phyloP scores from a whole-genome alignment of 2,888 invertebrate genomes.

The Mimas tiliae region DNA sequence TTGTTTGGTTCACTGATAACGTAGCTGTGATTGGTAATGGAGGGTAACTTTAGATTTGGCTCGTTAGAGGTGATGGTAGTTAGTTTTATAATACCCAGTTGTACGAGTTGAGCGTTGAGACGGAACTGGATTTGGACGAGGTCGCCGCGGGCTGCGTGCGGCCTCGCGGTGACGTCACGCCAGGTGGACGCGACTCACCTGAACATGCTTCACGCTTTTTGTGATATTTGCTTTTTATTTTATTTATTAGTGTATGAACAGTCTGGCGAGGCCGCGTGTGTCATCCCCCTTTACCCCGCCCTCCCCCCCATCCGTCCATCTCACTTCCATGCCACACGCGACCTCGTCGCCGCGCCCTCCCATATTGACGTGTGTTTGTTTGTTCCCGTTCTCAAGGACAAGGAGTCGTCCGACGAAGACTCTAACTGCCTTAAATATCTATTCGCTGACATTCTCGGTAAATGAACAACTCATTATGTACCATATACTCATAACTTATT shows the following conservation, averaged over 20 bases:
- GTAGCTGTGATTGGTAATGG: slow-evolving; percentile 59
- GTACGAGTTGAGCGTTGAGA: not conserved
- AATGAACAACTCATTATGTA: slow-evolving; percentile 53
- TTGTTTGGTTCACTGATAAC: slow-evolving; percentile 60
- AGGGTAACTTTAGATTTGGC: slow-evolving; percentile 54
- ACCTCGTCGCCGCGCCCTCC: slow-evolving; percentile 7
- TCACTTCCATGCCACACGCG: not conserved
- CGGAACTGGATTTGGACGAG: slow-evolving; percentile 31
- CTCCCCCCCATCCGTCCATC: not conserved
- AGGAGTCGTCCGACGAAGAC: slow-evolving; percentile 81
- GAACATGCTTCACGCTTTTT: slow-evolving; percentile 76
- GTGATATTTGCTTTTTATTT: slow-evolving; percentile 81
- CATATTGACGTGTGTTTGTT: slow-evolving; percentile 55
- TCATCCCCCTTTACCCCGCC: not conserved
- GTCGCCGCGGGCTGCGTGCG: slow-evolving; percentile 32
- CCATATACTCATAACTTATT: slow-evolving; percentile 40
- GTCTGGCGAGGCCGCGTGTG: not conserved
- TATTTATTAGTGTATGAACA: slow-evolving; percentile 44
- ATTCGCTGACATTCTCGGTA: slow-evolving; percentile 88
- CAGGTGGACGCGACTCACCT: slow-evolving; percentile 42
- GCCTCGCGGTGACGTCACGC: slow-evolving; percentile 30
- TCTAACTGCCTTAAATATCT: slow-evolving; percentile 89
- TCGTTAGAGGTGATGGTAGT: slow-evolving; percentile 75
- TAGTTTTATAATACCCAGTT: slow-evolving; percentile 49
- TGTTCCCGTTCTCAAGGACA: slow-evolving; percentile 74